phyloP scores from a whole-genome alignment of 2,797 vertebrate genomes.

The Botia kubotai region DNA sequence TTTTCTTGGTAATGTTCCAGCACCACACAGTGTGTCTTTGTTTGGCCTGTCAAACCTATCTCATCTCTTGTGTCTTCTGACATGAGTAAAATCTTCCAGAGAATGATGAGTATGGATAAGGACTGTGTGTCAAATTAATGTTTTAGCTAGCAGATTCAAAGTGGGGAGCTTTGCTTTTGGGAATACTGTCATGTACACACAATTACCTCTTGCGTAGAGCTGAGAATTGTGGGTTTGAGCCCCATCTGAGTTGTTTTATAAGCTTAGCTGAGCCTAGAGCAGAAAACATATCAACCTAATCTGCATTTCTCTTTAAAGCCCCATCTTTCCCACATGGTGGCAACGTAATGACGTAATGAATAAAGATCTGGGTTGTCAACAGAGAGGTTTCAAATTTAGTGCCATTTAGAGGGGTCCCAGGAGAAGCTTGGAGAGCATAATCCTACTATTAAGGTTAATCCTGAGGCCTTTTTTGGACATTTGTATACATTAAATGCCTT shows the following conservation, averaged over 20 bases:
- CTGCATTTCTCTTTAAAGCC: conserved; percentile 36
- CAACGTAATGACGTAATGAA: conserved; percentile 28
- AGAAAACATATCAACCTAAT: conserved; percentile 21
- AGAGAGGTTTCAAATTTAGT: conserved; percentile 24
- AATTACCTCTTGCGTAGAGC: conserved; percentile 21
- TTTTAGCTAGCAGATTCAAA: conserved; percentile 51
- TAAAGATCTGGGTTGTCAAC: conserved; percentile 21
- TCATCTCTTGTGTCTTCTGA: conserved; percentile 76
- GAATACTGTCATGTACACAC: conserved; percentile 21
- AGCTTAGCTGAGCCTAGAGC: conserved; percentile 28
- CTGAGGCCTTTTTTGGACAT: neutral
- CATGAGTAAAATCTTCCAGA: conserved; percentile 69
- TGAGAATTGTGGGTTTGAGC: conserved; percentile 31
- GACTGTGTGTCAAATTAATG: conserved; percentile 68
- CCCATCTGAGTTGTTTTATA: conserved; percentile 34
- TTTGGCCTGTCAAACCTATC: conserved; percentile 73
- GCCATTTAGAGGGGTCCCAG: conserved; percentile 9
- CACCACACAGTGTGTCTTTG: conserved; percentile 63
- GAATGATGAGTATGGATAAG: conserved; percentile 70
- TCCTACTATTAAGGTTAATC: conserved; percentile 4
- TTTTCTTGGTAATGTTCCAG: conserved; percentile 41
- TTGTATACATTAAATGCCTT: neutral
- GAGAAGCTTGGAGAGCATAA: conserved; percentile 2
- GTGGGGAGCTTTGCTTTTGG: conserved; percentile 15
- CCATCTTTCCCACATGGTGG: conserved; percentile 27